Conservation (phyloP, 1,140 invertebrate species). For the Ceratina australensis region DNA sequence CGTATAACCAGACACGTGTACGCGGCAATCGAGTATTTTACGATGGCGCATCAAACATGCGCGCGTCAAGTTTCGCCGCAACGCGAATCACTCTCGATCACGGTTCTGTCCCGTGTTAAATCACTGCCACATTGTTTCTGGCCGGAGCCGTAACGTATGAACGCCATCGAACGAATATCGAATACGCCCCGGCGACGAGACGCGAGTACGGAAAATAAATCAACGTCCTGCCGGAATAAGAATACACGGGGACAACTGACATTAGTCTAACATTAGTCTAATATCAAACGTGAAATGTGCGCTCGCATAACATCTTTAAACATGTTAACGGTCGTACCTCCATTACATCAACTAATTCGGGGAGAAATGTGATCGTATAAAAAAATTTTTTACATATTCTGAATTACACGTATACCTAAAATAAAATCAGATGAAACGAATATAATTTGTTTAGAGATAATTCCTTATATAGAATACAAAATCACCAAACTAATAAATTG, state of each 20-base stretch:
- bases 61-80: slow-evolving; percentile 50
- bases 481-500: too few relatives aligned
- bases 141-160: slow-evolving; percentile 1
- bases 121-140: slow-evolving; percentile 47
- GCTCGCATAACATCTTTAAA: background rate
- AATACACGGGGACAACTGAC: slow-evolving; percentile 24
- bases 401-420: background rate
- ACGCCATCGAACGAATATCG: slow-evolving; percentile 38
- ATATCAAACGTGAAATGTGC: slow-evolving; percentile 15
- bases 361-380: too few relatives aligned
- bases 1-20: slow-evolving; percentile 59
- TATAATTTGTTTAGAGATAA: too few relatives aligned
- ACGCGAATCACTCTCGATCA: slow-evolving; percentile 59
- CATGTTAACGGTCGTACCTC: background rate
- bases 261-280: slow-evolving; percentile 24
- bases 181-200: background rate
- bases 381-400: background rate
- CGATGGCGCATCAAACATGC: slow-evolving; percentile 58
- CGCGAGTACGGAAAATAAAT: slow-evolving; percentile 34
- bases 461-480: too few relatives aligned
- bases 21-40: slow-evolving; percentile 61
- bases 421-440: background rate
- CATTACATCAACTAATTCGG: background rate
- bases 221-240: slow-evolving; percentile 35
- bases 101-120: slow-evolving; percentile 50